Conservation (phyloP, 1,140 invertebrate genomes). For the Myzus persicae region DNA sequence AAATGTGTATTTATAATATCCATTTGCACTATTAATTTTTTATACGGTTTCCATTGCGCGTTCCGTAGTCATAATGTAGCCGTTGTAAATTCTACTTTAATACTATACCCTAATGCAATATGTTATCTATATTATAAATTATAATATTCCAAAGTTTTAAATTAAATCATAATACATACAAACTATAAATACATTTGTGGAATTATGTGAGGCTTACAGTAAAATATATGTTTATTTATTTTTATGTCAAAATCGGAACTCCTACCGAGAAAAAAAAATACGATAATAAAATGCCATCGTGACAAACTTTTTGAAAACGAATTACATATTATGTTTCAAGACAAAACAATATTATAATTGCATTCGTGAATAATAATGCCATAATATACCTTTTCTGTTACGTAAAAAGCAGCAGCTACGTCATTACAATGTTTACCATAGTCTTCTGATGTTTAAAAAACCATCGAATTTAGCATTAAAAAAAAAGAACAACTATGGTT, state of each 20-base stretch:
- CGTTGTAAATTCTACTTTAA: neutral
- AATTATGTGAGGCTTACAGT: neutral
- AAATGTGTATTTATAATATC: neutral
- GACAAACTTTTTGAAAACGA: neutral
- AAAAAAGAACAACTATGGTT: neutral
- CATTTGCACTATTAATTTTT: slow-evolving; percentile 17
- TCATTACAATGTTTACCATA: neutral
- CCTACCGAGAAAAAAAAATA: neutral
- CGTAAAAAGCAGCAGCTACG: neutral
- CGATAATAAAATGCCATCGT: neutral
- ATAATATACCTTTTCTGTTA: neutral
- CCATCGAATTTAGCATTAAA: neutral
- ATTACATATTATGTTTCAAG: neutral
- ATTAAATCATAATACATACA: neutral
- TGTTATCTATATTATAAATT: slow-evolving; percentile 4
- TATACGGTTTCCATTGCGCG: neutral
- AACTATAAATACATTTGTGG: neutral
- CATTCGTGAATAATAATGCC: neutral
- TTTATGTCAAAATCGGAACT: neutral
- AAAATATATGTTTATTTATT: neutral
- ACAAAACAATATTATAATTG: neutral
- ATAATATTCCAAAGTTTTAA: neutral
- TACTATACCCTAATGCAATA: neutral
- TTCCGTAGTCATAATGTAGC: neutral
- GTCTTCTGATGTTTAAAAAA: neutral